These are phyloP conservation scores for Macrostomum lignano DNA, from an alignment of 1,140 invertebrate species.

Conservation along the genomic window DNA sequence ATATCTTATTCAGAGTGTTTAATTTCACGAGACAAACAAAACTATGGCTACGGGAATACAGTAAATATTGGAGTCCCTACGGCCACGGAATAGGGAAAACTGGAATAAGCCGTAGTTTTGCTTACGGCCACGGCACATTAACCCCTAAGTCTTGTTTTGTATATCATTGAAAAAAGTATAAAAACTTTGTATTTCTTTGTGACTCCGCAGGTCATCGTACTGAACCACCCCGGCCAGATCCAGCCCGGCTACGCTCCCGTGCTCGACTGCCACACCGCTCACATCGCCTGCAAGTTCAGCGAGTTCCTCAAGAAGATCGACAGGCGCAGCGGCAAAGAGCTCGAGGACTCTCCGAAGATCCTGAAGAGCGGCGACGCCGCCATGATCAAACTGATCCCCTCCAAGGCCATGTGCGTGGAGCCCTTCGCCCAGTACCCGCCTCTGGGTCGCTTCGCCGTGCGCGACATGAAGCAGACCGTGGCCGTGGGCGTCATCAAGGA, in stretches of 20 bases:
- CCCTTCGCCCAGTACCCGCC: slow-evolving; percentile 88
- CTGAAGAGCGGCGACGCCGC: slow-evolving; percentile 81
- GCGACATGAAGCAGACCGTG: slow-evolving; percentile 96
- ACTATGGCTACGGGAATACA: too few relatives aligned
- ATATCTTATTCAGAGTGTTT: too few relatives aligned
- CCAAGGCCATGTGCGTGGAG: slow-evolving; percentile 82
- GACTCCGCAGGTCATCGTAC: slow-evolving; percentile 55
- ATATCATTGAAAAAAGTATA: too few relatives aligned
- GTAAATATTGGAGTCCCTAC: too few relatives aligned
- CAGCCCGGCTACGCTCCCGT: slow-evolving; percentile 79
- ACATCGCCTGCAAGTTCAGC: slow-evolving; percentile 86
- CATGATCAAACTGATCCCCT: slow-evolving; percentile 60
- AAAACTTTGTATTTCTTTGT: too few relatives aligned
- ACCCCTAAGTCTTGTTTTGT: too few relatives aligned
- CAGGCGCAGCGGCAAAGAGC: slow-evolving; percentile 48
- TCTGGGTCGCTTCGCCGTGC: slow-evolving; percentile 82
- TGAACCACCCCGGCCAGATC: slow-evolving; percentile 82
- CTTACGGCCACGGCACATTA: too few relatives aligned
- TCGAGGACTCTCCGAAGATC: slow-evolving; percentile 32
- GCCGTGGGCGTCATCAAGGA: slow-evolving; percentile 43
- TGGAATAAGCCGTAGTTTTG: too few relatives aligned
- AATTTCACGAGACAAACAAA: too few relatives aligned
- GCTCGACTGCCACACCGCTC: slow-evolving; percentile 87
- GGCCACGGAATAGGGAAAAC: too few relatives aligned
- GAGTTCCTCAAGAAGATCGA: slow-evolving; percentile 89